Evolutionary conservation across 2,113 vertebrate genomes (phyloP).

Genomic region (Nannospalax galili): DNA sequence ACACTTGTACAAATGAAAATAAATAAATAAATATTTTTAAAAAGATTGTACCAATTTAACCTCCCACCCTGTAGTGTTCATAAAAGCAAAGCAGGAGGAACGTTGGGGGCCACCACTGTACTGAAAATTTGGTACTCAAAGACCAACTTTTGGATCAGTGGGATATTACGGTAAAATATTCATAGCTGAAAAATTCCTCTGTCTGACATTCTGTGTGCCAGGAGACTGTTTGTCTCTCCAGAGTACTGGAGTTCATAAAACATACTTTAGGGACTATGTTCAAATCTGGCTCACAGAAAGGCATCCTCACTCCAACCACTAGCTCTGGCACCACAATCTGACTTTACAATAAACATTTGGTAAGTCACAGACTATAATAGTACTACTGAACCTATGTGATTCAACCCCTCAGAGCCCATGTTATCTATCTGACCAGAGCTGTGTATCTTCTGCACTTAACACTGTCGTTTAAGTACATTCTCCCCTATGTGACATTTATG

Average conservation of each 20-base stretch:
- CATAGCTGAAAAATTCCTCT: background rate
- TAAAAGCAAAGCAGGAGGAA: background rate
- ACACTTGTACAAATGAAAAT: no score
- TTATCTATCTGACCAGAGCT: background rate
- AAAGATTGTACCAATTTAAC: background rate
- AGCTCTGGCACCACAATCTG: background rate
- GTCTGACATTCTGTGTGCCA: background rate
- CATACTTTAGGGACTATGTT: rapidly evolving
- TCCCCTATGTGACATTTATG: background rate
- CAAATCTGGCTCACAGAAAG: background rate
- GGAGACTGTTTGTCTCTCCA: background rate
- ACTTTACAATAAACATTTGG: background rate
- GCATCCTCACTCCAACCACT: background rate
- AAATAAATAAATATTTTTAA: background rate
- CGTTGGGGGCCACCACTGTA: background rate
- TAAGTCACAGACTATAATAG: background rate
- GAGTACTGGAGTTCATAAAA: background rate
- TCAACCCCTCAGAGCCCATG: background rate
- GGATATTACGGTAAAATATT: background rate
- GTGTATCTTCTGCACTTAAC: background rate
- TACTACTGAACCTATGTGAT: background rate
- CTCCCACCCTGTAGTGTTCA: no score
- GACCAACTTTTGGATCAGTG: background rate
- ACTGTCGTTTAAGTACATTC: background rate
- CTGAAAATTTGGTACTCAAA: background rate